These are phyloP conservation scores for Pangasius macronema DNA, from an alignment of 2,797 vertebrate genomes.

Conservation along the genomic window DNA sequence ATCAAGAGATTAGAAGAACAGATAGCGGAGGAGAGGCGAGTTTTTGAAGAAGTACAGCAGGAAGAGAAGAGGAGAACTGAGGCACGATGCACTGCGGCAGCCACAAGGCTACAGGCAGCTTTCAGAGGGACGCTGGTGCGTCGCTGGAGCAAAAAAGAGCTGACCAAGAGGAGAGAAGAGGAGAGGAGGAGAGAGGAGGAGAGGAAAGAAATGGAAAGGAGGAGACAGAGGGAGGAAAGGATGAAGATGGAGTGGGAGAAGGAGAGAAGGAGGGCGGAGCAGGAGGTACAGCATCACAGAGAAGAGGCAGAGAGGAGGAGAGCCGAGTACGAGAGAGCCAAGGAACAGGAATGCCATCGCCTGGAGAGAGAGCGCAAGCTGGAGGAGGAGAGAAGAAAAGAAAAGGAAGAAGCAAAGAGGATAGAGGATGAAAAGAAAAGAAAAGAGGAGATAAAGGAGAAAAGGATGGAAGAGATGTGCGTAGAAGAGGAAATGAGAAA, in stretches of 20 bases:
- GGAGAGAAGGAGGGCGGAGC: constrained; percentile 48
- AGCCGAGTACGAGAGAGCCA: constrained; percentile 58
- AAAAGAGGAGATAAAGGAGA: background rate
- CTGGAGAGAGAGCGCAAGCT: constrained; percentile 42
- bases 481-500: constrained; percentile 32
- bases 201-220: constrained; percentile 58
- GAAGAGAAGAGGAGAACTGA: constrained; percentile 63
- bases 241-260: constrained; percentile 63
- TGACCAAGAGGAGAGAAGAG: constrained; percentile 64
- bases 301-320: constrained; percentile 39
- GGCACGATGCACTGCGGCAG: constrained; percentile 66
- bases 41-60: constrained; percentile 70
- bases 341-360: constrained; percentile 58
- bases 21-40: constrained; percentile 77
- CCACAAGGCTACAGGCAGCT: constrained; percentile 75
- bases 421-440: constrained; percentile 22
- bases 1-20: constrained; percentile 76
- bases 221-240: constrained; percentile 67
- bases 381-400: constrained; percentile 25
- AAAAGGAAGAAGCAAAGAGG: constrained; percentile 28
- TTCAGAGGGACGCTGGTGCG: constrained; percentile 67
- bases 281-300: constrained; percentile 49
- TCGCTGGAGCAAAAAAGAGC: constrained; percentile 37
- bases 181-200: constrained; percentile 62
- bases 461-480: background rate